phyloP scores from a whole-genome alignment of 2,797 vertebrate genomes.

The Pipistrellus pipistrellus region DNA sequence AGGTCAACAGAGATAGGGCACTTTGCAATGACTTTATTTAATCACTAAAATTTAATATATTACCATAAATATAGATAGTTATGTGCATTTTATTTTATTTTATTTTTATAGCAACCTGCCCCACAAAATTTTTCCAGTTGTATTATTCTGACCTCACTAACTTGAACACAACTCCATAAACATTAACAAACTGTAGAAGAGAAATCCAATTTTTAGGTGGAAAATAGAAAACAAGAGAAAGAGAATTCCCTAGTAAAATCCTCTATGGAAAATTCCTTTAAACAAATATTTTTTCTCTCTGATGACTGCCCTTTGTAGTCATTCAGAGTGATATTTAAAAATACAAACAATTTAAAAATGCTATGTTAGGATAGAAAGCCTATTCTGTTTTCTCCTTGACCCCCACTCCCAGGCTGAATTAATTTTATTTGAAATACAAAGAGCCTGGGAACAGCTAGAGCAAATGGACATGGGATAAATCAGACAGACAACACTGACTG shows the following conservation, averaged over 20 bases:
- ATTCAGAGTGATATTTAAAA: background rate
- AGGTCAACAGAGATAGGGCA: background rate
- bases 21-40: background rate
- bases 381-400: background rate
- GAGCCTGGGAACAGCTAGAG: background rate
- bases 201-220: slow-evolving; percentile 18
- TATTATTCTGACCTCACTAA: background rate
- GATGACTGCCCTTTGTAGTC: background rate
- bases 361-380: background rate
- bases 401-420: background rate
- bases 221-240: slow-evolving; percentile 48
- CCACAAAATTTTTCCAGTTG: background rate
- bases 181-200: background rate
- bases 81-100: background rate
- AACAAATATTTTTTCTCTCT: background rate
- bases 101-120: slow-evolving; percentile 40
- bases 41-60: background rate
- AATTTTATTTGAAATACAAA: slow-evolving; percentile 57
- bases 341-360: background rate
- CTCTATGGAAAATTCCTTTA: slow-evolving; percentile 9
- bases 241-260: background rate
- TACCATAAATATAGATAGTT: background rate
- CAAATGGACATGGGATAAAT: background rate
- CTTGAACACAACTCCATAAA: background rate
- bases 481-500: background rate